phyloP scores from a whole-genome alignment of 2,113 vertebrate species.

The Alces alces region DNA sequence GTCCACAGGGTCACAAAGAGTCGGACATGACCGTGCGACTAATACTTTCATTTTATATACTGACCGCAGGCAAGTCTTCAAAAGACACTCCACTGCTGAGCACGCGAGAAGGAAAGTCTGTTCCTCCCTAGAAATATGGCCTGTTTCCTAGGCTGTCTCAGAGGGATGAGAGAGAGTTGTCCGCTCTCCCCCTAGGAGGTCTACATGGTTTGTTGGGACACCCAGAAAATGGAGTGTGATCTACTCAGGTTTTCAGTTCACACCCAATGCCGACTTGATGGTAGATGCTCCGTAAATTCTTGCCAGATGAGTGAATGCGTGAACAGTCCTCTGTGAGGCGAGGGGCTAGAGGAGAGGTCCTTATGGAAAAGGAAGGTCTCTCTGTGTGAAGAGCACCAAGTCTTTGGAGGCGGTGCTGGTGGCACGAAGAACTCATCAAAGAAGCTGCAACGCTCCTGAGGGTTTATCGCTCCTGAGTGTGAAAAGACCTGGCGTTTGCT shows the following conservation, averaged over 20 bases:
- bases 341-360: no score
- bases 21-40: accelerated
- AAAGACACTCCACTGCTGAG: not conserved
- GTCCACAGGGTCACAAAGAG: not conserved
- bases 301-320: not conserved
- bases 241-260: not conserved
- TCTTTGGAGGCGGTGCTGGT: not conserved
- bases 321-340: not conserved
- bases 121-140: not conserved
- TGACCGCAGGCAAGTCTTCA: not conserved
- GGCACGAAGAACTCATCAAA: not conserved
- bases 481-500: not conserved
- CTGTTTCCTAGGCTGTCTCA: not conserved
- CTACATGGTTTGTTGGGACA: not conserved
- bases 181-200: accelerated
- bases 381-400: accelerated
- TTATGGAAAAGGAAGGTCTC: not conserved
- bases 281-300: not conserved
- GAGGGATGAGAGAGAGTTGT: not conserved
- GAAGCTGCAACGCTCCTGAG: not conserved
- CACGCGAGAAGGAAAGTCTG: not conserved
- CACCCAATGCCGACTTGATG: not conserved
- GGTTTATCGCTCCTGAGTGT: not conserved
- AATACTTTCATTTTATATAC: accelerated
- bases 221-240: not conserved